A percentile compares a stretch with the other conserved stretches of the same genome.
phyloP scores from a whole-genome alignment of 2,888 invertebrate species.

The Macroteleia sp. region DNA sequence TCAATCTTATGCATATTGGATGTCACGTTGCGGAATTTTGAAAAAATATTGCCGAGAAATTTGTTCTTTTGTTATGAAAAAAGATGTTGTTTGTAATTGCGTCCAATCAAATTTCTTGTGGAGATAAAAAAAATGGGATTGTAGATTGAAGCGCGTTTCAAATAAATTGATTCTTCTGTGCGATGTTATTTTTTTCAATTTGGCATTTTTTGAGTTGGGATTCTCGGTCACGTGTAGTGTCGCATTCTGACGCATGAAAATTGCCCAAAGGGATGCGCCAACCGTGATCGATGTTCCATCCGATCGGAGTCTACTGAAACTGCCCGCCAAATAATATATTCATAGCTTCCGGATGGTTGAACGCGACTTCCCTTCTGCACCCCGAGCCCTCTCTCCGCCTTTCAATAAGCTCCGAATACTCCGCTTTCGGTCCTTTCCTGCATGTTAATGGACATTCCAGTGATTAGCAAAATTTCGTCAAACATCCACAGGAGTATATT shows the following conservation, averaged over 20 bases:
- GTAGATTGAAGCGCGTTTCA: constrained; percentile 28
- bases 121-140: constrained; percentile 16
- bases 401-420: constrained; percentile 63
- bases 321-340: constrained; percentile 83
- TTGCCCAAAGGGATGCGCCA: constrained; percentile 83
- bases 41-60: too few species aligned
- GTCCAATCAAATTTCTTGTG: not conserved
- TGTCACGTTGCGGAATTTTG: too few species aligned
- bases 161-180: constrained; percentile 42
- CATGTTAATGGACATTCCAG: constrained; percentile 61
- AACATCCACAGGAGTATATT: too few species aligned
- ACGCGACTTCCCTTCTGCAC: constrained; percentile 74
- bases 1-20: too few species aligned
- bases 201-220: constrained; percentile 40
- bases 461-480: constrained; percentile 63
- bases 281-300: constrained; percentile 81
- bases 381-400: constrained; percentile 54
- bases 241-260: constrained; percentile 83
- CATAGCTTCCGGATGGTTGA: constrained; percentile 83
- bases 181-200: constrained; percentile 33
- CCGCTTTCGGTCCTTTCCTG: constrained; percentile 59
- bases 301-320: constrained; percentile 82
- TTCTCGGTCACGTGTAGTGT: constrained; percentile 67
- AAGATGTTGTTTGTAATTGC: constrained; percentile 6
- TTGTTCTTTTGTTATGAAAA: not conserved